Evolutionary conservation across 2,113 vertebrate genomes (phyloP).

Genomic region (Cavia porcellus): DNA sequence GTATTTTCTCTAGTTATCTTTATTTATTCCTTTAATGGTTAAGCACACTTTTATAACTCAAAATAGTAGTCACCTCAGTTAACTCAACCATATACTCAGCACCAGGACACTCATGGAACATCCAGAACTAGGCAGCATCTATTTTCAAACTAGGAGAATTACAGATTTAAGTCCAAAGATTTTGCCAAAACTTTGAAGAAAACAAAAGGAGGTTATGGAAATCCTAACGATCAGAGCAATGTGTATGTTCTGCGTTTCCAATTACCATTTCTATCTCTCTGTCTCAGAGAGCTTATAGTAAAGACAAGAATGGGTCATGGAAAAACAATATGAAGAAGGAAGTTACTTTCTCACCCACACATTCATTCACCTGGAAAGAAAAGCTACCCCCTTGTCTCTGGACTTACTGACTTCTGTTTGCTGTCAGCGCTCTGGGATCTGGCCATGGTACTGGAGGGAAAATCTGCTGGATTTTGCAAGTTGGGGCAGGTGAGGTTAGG

Average conservation of each 20-base stretch:
- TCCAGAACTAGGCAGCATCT: not conserved
- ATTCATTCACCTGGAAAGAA: constrained; percentile 28
- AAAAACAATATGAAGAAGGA: not conserved
- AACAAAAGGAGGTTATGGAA: not conserved
- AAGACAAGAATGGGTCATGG: not conserved
- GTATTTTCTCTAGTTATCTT: not conserved
- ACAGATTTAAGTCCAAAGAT: not conserved
- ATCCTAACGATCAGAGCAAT: not conserved
- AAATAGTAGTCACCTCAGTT: not conserved
- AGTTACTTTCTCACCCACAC: not conserved
- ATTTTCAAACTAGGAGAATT: not conserved
- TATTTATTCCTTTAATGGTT: not conserved
- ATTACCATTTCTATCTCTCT: not conserved
- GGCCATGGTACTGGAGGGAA: constrained; percentile 41
- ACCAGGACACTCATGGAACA: not conserved
- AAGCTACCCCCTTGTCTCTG: not conserved
- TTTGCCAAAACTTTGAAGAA: not conserved
- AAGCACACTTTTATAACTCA: not conserved
- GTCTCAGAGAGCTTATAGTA: not conserved
- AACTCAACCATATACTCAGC: not conserved
- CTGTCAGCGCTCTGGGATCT: not conserved
- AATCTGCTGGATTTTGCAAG: not conserved
- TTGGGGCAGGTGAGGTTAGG: not conserved
- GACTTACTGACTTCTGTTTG: not conserved
- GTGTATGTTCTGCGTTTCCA: not conserved